Conservation (phyloP, 2,797 vertebrate species). For the Capromys pilorides region DNA sequence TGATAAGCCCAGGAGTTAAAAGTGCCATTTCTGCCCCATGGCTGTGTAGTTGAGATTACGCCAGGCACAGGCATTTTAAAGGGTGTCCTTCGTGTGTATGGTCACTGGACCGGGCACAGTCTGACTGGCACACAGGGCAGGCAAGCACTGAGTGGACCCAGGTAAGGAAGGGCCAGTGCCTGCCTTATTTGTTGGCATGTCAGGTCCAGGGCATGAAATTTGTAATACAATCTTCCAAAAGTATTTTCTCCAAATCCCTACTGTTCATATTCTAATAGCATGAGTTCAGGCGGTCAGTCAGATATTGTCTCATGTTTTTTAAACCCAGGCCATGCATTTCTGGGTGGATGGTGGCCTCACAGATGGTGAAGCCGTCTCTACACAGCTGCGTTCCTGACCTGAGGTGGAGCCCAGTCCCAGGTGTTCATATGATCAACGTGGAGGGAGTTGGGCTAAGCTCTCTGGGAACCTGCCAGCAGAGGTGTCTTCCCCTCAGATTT, state of each 20-base stretch:
- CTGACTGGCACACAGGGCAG: too few relatives aligned
- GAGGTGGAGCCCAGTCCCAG: neutral
- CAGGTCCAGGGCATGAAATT: neutral
- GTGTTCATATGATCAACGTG: too few relatives aligned
- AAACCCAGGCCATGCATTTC: neutral
- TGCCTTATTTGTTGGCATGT: neutral
- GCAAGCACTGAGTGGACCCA: neutral
- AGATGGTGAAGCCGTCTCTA: neutral
- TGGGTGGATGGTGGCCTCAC: neutral
- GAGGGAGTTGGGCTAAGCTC: neutral
- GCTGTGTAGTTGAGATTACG: neutral
- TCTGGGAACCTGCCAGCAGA: neutral
- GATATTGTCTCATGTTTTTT: neutral
- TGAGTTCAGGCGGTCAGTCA: neutral
- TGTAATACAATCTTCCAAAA: neutral
- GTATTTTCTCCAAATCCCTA: neutral
- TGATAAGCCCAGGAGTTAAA: neutral
- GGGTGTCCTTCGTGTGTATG: neutral
- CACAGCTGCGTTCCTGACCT: neutral
- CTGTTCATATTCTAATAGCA: neutral
- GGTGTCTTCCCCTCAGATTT: neutral
- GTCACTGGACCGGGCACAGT: too few relatives aligned
- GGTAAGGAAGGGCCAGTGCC: neutral
- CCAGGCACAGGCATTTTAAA: neutral
- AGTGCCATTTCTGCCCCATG: neutral